Percentiles rank a stretch among this genome's conserved stretches.
These are phyloP conservation scores for Palythoa caribaeorum DNA, from an alignment of 92 coral and sea anemone species.

Conservation along the genomic window DNA sequence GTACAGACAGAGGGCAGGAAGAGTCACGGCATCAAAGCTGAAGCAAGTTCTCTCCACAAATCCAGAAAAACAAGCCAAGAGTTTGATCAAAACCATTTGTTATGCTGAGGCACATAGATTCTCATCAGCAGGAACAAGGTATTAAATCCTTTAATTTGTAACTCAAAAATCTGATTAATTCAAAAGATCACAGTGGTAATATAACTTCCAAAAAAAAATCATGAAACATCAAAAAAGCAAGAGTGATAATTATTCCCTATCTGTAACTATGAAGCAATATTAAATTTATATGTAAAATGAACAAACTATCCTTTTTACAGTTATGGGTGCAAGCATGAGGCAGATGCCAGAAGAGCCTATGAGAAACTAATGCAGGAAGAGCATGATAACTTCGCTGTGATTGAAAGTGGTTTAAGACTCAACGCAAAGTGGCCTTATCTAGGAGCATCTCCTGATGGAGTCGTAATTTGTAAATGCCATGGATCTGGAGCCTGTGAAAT, in stretches of 20 bases:
- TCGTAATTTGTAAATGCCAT: slow-evolving; percentile 48
- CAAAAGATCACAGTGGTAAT: slow-evolving; percentile 4
- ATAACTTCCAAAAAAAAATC: slow-evolving; percentile 1
- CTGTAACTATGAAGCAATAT: slow-evolving; percentile 3
- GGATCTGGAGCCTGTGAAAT: slow-evolving; percentile 60
- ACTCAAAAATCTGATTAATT: slow-evolving; percentile 1
- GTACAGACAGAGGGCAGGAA: slow-evolving; percentile 49
- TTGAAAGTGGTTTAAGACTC: slow-evolving; percentile 40
- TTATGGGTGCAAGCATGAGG: slow-evolving; percentile 63
- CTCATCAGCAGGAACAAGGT: slow-evolving; percentile 10
- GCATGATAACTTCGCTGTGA: slow-evolving; percentile 39
- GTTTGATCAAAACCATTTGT: slow-evolving; percentile 38
- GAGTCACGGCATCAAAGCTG: slow-evolving; percentile 43
- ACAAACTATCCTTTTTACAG: slow-evolving; percentile 24
- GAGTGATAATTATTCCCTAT: slow-evolving; percentile 3
- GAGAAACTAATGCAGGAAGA: slow-evolving; percentile 2
- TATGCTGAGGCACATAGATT: slow-evolving; percentile 46
- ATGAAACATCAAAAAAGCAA: background rate
- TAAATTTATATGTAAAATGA: background rate
- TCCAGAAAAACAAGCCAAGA: slow-evolving; percentile 29
- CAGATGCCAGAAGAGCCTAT: slow-evolving; percentile 39
- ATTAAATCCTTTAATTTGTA: slow-evolving; percentile 1
- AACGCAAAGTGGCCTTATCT: slow-evolving; percentile 47
- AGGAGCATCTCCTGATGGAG: slow-evolving; percentile 58
- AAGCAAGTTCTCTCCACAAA: slow-evolving; percentile 44